Percentiles rank a stretch among this genome's conserved stretches.
Evolutionary conservation across 1,140 invertebrate genomes (phyloP).

Genomic region (Drosophila rufa): DNA sequence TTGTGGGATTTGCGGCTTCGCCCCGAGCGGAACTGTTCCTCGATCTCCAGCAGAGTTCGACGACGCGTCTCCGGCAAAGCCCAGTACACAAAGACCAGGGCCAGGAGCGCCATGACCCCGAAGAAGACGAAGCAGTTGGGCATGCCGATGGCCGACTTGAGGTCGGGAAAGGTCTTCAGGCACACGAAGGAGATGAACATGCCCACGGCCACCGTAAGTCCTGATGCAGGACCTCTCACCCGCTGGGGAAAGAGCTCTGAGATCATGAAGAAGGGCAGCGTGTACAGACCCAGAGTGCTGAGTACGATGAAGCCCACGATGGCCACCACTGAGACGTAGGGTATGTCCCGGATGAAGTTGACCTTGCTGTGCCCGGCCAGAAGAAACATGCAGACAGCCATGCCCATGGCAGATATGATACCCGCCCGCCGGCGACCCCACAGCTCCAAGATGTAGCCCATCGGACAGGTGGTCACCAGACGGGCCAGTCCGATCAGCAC

Average conservation of each 20-base stretch:
- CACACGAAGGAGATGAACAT: conserved; percentile 91
- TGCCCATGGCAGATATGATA: conserved; percentile 87
- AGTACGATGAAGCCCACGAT: conserved; percentile 88
- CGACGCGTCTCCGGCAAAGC: conserved; percentile 93
- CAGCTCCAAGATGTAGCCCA: conserved; percentile 86
- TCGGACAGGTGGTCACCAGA: conserved; percentile 86
- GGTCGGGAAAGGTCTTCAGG: conserved; percentile 90
- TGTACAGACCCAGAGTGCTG: conserved; percentile 88
- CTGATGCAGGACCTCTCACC: conserved; percentile 89
- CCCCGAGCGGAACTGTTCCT: conserved; percentile 86
- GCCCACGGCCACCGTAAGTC: conserved; percentile 88
- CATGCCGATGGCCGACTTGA: conserved; percentile 87
- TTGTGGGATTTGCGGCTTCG: not conserved
- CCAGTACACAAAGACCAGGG: conserved; percentile 89
- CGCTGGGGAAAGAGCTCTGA: conserved; percentile 90
- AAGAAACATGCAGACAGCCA: conserved; percentile 87
- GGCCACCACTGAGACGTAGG: conserved; percentile 85
- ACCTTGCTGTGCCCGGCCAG: conserved; percentile 85
- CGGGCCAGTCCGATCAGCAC: conserved; percentile 87
- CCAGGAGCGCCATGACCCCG: conserved; percentile 88
- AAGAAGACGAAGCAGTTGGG: conserved; percentile 91
- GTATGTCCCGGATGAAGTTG: conserved; percentile 34
- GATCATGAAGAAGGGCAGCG: conserved; percentile 91
- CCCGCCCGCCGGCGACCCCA: conserved; percentile 87
- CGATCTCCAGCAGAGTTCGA: conserved; percentile 90